phyloP scores from a whole-genome alignment of 1,140 invertebrate genomes.

The Drosophila kurseongensis region DNA sequence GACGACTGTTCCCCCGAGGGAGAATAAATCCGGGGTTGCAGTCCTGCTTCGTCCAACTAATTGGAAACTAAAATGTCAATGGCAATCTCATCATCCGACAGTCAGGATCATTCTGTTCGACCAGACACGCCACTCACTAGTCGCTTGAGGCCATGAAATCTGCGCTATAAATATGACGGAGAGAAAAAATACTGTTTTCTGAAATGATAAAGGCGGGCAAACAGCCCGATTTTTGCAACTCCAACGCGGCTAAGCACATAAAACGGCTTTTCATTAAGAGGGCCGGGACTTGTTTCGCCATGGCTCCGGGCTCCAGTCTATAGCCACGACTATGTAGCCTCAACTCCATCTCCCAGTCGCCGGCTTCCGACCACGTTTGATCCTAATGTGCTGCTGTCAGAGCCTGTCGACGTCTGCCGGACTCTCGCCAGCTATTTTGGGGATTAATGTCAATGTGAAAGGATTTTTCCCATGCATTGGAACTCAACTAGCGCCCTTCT shows the following conservation, averaged over 20 bases:
- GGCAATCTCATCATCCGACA: constrained; percentile 64
- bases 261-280: constrained; percentile 45
- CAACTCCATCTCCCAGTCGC: constrained; percentile 9
- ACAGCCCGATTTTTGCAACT: constrained; percentile 25
- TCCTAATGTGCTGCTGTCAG: constrained; percentile 81
- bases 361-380: constrained; percentile 51
- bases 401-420: constrained; percentile 64
- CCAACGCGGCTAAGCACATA: constrained; percentile 38
- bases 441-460: constrained; percentile 83
- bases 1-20: constrained; percentile 12
- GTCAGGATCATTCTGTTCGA: constrained; percentile 33
- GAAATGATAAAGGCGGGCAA: not conserved
- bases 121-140: constrained; percentile 54
- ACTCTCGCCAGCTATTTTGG: constrained; percentile 68
- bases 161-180: constrained; percentile 38
- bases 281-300: constrained; percentile 9
- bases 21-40: not conserved
- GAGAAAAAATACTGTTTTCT: constrained; percentile 5
- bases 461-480: constrained; percentile 54
- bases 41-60: constrained; percentile 54
- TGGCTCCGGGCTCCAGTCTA: constrained; percentile 1
- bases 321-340: not conserved
- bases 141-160: constrained; percentile 45
- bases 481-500: constrained; percentile 14
- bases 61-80: constrained; percentile 81